Base-by-base conservation (phyloP, 2,797 vertebrate genomes). In the Prunella strophiata region DNA sequence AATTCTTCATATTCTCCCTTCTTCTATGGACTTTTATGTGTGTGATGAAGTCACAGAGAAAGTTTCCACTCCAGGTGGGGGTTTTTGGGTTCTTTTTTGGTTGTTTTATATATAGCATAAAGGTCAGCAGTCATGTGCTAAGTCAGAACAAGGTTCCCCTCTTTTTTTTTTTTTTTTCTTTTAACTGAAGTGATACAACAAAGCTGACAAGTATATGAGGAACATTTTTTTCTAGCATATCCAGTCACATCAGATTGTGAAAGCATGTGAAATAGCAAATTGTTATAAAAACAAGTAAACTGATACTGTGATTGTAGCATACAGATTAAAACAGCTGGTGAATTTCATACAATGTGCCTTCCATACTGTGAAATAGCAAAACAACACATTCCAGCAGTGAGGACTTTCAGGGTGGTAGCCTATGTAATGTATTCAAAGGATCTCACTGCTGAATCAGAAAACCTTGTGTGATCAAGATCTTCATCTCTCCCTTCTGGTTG, bases 201-300 rank as follows among this genome's bases (percentile, higher is more conserved):
- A 52, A 86, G 22, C 38, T 76, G 82, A 58, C 17, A 72, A 78
- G 36, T 36, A 5, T 2, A 74, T 47, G 23, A 79, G 19, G 54
- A 83, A 45, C 62, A 19, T 58, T 90, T 91, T 93, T 32, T 76
- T 92, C 61, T 20, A 73, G 19, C n/a, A 29, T 57, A 71, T 34
- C 29, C 10, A 45, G 23, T 79, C 65, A 54, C 26, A 59, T 90
- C 43, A 45, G 70, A 70, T 13, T 81, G 36, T 40, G 36, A 88
- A 72, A 73, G 17, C n/a, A 81, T 13, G 27, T 66, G n/a, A 81
- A 78, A 77, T 2, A 74, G 10, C 81, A 88, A 88, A 72, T 79
- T 61, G 30, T 68, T 78, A 73, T 15, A 77, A 58, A 84, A 90
- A 90, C 59, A 13, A 88, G 16, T 63, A 82, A 94, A 82, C 59